Base-by-base conservation (phyloP, 1,140 invertebrate genomes). In the Solen grandis region DNA sequence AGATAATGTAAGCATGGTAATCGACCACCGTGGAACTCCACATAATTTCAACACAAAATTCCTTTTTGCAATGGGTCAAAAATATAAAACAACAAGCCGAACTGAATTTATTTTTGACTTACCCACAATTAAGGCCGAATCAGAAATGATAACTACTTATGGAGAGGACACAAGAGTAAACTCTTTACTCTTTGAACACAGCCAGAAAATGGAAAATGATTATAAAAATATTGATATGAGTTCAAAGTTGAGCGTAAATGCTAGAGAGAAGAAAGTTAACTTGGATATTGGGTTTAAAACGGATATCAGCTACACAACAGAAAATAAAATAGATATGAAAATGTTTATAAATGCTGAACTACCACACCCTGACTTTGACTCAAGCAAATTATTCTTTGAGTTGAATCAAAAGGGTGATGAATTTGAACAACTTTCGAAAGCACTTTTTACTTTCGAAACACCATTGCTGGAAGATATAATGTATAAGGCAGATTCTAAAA, bases 111-210 rank as follows among this genome's bases (percentile, higher is more conserved):
- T 59, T 16, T 78, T 29, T 22, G 29, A 68, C 22, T 38, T 78
- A 14, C 75, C 75, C 57, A 66, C 68, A 29, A 31, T 78, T 5
- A 31, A 31, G 13, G 63, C 65, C 35, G 68, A 52, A 19, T 35
- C 63, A 13, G 60, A 68, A 57, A 46, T 29, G 36, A 54, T 41
- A 27, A 78, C 75, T 36, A 5, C n/a, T 3, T 69, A 69, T 33
- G 65, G 29, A 22, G 52, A 60, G 36, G 75, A 78, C 19, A 54
- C 52, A 14, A 38, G 75, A 60, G 75, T 78, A 3, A 78, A 69
- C 60, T 33, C 29, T 27, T n/a, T 78, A 19, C 2, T 36, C 22
- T 0, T 78, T 2, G 54, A 59, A 50, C 46, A 78, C 38, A 38
- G 13, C 0, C 46, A 50, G n/a, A 31, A 46, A 19, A 46, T 46